Percentiles rank a stretch among this genome's conserved stretches.
Evolutionary conservation across 1,140 invertebrate genomes (phyloP).

Genomic region (Pseudomyrmex pallidus): DNA sequence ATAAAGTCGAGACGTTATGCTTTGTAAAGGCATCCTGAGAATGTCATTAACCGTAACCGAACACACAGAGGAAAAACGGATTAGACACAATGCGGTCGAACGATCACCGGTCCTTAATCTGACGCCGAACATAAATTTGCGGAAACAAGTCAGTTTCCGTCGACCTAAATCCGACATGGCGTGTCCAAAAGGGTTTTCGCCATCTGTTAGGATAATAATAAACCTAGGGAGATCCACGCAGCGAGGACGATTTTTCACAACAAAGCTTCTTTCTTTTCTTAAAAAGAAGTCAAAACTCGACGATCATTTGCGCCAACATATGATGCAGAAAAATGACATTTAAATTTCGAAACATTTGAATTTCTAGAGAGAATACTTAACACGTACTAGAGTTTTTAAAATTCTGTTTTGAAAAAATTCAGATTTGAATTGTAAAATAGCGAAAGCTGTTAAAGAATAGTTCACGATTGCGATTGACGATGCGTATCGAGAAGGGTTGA

Average conservation of each 20-base stretch:
- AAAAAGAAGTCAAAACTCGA: too few relatives aligned
- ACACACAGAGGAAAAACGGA: conserved; percentile 72
- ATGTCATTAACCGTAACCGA: conserved; percentile 83
- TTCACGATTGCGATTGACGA: background rate
- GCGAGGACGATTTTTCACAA: background rate
- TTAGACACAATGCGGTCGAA: conserved; percentile 72
- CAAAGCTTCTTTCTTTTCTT: too few relatives aligned
- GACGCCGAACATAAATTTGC: conserved; percentile 83
- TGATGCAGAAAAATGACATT: background rate
- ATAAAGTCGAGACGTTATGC: conserved; percentile 55
- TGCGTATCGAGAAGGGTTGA: background rate
- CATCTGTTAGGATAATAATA: conserved; percentile 64
- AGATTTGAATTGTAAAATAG: too few relatives aligned
- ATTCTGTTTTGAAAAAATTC: background rate
- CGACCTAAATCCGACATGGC: conserved; percentile 75
- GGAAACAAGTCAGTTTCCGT: conserved; percentile 83
- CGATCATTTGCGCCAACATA: too few relatives aligned
- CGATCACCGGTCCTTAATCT: conserved; percentile 77
- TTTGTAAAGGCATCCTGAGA: conserved; percentile 75
- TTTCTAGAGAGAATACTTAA: too few relatives aligned
- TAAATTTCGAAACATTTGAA: background rate
- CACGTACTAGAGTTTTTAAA: background rate
- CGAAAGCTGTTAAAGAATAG: conserved; percentile 12
- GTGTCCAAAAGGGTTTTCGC: conserved; percentile 81
- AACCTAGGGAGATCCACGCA: too few relatives aligned